A percentile compares a stretch with the other conserved stretches of the same genome.
Evolutionary conservation across 2,113 vertebrate species (phyloP).

Genomic region (Desmodus rotundus): DNA sequence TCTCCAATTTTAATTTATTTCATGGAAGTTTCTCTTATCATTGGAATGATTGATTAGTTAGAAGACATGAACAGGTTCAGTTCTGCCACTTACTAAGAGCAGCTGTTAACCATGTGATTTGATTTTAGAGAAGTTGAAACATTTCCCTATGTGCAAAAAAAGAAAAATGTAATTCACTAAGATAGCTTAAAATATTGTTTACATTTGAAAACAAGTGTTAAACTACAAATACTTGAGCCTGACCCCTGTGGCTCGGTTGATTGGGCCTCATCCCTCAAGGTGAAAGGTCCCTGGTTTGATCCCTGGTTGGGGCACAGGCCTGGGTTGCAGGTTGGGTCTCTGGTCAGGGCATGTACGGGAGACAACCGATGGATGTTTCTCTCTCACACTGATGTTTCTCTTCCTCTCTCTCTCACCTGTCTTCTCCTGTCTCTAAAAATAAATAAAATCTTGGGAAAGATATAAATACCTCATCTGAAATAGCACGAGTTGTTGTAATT

Average conservation of each 20-base stretch:
- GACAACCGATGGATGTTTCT: too few species aligned
- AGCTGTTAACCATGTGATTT: background rate
- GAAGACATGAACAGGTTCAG: slow-evolving; percentile 13
- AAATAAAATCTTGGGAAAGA: background rate
- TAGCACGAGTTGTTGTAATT: background rate
- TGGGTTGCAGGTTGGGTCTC: too few species aligned
- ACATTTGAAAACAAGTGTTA: background rate
- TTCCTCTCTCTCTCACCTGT: too few species aligned
- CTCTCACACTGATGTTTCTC: too few species aligned
- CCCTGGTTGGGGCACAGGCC: too few species aligned
- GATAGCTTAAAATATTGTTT: background rate
- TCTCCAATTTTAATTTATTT: slow-evolving; percentile 64
- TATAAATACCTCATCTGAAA: background rate
- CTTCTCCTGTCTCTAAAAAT: too few species aligned
- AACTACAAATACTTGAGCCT: background rate
- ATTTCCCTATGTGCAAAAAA: background rate
- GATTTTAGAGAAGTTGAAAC: slow-evolving; percentile 20
- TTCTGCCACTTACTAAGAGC: background rate
- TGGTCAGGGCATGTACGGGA: too few species aligned
- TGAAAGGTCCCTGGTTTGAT: too few species aligned
- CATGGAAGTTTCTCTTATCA: slow-evolving; percentile 20
- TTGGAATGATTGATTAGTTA: slow-evolving; percentile 46
- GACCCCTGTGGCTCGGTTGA: too few species aligned
- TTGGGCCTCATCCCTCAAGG: too few species aligned
- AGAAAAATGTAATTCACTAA: background rate